Evolutionary conservation across 2,113 vertebrate species (phyloP).

Genomic region (Dicerorhinus sumatrensis): DNA sequence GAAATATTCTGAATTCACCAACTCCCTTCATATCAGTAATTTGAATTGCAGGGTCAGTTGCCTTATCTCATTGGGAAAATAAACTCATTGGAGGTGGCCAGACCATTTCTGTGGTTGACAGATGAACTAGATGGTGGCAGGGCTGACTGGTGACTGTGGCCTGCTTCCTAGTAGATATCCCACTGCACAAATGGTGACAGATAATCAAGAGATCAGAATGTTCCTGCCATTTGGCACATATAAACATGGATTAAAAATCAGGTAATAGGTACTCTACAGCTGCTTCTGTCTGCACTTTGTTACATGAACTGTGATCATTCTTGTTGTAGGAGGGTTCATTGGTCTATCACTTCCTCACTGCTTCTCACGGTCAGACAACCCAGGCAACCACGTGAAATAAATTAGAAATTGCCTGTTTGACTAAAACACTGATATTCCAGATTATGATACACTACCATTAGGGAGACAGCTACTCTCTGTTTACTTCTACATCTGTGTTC

Average conservation of each 20-base stretch:
- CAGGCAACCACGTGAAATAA: background rate
- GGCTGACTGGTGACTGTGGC: background rate
- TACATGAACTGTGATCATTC: background rate
- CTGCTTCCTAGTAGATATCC: background rate
- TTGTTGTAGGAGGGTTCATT: background rate
- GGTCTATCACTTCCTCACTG: background rate
- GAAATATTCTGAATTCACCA: background rate
- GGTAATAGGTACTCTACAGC: background rate
- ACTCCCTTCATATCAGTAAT: background rate
- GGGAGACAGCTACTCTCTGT: background rate
- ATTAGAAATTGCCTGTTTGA: background rate
- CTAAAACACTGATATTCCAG: background rate
- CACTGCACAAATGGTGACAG: background rate
- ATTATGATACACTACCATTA: background rate
- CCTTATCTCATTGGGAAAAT: background rate
- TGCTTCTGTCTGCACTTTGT: background rate
- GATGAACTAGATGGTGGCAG: background rate
- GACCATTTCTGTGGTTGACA: background rate
- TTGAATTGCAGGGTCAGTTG: background rate
- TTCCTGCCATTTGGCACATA: background rate
- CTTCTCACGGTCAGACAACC: background rate
- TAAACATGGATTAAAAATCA: background rate
- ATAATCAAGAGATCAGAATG: background rate
- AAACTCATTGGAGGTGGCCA: background rate
- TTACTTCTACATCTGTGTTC: background rate